Evolutionary conservation across 2,113 vertebrate species (phyloP).

Genomic region (Telmatochromis sp.): DNA sequence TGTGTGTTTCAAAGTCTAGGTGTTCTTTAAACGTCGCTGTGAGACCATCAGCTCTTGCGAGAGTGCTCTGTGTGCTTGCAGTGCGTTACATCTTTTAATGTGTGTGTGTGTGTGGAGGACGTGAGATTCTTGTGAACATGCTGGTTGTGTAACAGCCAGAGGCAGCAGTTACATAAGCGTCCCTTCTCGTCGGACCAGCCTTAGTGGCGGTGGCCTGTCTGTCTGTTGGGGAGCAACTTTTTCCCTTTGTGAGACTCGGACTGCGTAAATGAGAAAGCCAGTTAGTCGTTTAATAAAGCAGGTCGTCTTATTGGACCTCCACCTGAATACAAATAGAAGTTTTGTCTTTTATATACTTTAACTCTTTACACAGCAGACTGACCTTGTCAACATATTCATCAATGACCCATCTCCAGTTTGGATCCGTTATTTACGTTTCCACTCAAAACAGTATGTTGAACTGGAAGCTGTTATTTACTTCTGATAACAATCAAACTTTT

Average conservation of each 20-base stretch:
- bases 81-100: neutral
- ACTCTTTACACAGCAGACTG: neutral
- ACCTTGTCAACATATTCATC: neutral
- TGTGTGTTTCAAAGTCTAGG: neutral
- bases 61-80: neutral
- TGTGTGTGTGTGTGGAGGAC: neutral
- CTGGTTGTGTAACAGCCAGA: constrained; percentile 67
- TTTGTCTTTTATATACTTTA: neutral
- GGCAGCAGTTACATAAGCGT: constrained; percentile 64
- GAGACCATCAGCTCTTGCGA: neutral
- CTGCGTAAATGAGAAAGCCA: neutral
- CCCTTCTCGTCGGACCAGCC: constrained; percentile 34
- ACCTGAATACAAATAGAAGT: neutral
- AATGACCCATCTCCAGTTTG: neutral
- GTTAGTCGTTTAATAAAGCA: neutral
- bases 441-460: neutral
- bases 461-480: neutral
- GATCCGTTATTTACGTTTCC: neutral
- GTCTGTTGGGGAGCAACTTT: constrained; percentile 21
- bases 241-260: neutral
- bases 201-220: constrained; percentile 12
- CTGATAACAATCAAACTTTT: neutral
- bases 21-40: neutral
- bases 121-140: constrained; percentile 51
- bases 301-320: neutral